Evolutionary conservation across 2,797 vertebrate genomes (phyloP).

Genomic region (Oreonectes daqikongensis): DNA sequence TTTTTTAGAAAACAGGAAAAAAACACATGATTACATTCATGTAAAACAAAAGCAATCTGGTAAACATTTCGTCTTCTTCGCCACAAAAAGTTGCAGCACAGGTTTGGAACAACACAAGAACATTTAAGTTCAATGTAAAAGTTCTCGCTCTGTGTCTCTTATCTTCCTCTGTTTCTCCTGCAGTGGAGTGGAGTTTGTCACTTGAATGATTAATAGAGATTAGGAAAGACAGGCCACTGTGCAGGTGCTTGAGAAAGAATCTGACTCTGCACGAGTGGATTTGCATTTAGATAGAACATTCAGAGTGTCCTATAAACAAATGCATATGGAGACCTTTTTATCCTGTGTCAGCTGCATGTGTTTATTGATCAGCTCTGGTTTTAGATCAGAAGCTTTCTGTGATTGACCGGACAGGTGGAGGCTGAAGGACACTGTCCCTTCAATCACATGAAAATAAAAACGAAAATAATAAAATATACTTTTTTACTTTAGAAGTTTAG

Average conservation of each 20-base stretch:
- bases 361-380: slow-evolving; percentile 34
- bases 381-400: slow-evolving; percentile 20
- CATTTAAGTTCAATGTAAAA: too few species aligned
- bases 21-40: too few species aligned
- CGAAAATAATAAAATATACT: not conserved
- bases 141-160: not conserved
- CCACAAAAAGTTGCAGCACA: too few species aligned
- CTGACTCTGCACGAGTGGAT: slow-evolving; percentile 45
- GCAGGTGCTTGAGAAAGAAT: slow-evolving; percentile 16
- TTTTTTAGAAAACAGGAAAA: too few species aligned
- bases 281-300: slow-evolving; percentile 59
- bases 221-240: slow-evolving; percentile 17
- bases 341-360: slow-evolving; percentile 20
- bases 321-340: slow-evolving; percentile 14
- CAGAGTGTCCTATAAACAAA: slow-evolving; percentile 28
- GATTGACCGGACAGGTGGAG: not conserved
- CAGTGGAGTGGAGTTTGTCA: not conserved
- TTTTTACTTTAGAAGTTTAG: not conserved
- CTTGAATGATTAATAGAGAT: slow-evolving; percentile 32
- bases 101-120: too few species aligned
- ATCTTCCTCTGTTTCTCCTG: not conserved
- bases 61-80: too few species aligned
- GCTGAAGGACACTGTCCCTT: not conserved
- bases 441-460: not conserved
- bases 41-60: too few species aligned